Base-by-base conservation (phyloP, 2,113 vertebrate species). In the Halcyon senegalensis region DNA sequence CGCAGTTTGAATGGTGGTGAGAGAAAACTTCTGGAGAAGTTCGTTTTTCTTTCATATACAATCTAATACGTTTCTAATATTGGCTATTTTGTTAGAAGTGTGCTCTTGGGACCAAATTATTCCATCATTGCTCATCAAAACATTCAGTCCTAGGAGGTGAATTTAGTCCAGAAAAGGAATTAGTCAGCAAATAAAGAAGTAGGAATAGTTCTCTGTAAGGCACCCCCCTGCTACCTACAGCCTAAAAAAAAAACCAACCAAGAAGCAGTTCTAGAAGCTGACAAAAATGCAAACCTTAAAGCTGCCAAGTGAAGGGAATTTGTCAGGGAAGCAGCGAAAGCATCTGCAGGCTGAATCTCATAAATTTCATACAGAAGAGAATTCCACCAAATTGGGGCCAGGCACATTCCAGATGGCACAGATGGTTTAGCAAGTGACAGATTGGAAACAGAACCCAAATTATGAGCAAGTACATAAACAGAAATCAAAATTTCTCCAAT, bases 381-480 rank as follows among this genome's bases (percentile, higher is more conserved):
- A 91, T 95, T 96, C 93, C 93, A 93, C 94, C 95, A 96, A 96
- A 96, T 50, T 89, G 56, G 73, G 85, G 58, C 89, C 90, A 97
- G 96, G 92, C 89, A 43, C 72, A 90, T 95, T 95, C 86, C 86
- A 97, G 93, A 96, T 96, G 95, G 92, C 86, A 56, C 97, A 97
- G 96, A 97, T 97, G 96, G 97, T 93, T 96, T 94, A 94, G 86
- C 91, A 92, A 98, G 94, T 94, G 96, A 94, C 95, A 97, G 94
- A 97, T 87, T 97, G 89, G 95, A 98, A 98, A 97, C 93, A 98
- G 91, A 97, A 96, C 95, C 76, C 93, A 96, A 97, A 97, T 97
- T 96, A 95, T 90, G 93, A 89, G 79, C 89, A 96, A 94, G 75
- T 96, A 93, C 35, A 10, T 96, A 97, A 98, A 98, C 95, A 97